Evolutionary conservation across 2,797 vertebrate genomes (phyloP).

Genomic region (Sparidentex hasta): DNA sequence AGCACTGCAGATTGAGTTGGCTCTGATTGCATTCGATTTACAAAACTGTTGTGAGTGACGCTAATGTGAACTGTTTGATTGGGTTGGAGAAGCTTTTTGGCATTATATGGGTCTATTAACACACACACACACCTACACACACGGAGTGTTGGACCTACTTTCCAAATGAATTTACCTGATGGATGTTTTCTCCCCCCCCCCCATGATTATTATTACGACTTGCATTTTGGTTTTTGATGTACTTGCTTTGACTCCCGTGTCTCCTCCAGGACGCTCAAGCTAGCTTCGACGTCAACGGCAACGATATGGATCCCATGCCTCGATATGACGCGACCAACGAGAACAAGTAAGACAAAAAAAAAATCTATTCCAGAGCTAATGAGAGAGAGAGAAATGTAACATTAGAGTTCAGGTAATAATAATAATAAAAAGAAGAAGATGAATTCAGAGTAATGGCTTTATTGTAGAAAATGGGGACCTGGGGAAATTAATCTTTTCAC

Average conservation of each 20-base stretch:
- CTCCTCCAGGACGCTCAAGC: conserved; percentile 93
- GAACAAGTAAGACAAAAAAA: conserved; percentile 93
- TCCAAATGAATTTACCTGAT: conserved; percentile 26
- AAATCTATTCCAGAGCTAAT: background rate
- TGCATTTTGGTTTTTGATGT: conserved; percentile 32
- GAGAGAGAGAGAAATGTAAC: background rate
- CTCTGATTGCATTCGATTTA: conserved; percentile 68
- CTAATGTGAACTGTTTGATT: conserved; percentile 63
- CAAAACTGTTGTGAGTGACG: conserved; percentile 53
- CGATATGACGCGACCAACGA: conserved; percentile 98
- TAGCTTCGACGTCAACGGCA: conserved; percentile 98
- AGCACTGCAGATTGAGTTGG: conserved; percentile 48
- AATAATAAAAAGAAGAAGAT: no score
- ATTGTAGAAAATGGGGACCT: no score
- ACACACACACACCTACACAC: background rate
- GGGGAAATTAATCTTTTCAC: no score
- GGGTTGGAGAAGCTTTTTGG: conserved; percentile 35
- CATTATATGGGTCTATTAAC: conserved; percentile 27
- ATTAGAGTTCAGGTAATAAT: background rate
- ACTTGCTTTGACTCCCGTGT: conserved; percentile 50
- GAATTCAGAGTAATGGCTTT: no score
- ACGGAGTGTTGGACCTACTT: background rate
- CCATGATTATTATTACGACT: conserved; percentile 1
- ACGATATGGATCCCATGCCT: conserved; percentile 98
- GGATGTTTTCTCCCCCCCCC: background rate